phyloP scores from a whole-genome alignment of 2,797 vertebrate species.

The Hemibagrus guttatus region DNA sequence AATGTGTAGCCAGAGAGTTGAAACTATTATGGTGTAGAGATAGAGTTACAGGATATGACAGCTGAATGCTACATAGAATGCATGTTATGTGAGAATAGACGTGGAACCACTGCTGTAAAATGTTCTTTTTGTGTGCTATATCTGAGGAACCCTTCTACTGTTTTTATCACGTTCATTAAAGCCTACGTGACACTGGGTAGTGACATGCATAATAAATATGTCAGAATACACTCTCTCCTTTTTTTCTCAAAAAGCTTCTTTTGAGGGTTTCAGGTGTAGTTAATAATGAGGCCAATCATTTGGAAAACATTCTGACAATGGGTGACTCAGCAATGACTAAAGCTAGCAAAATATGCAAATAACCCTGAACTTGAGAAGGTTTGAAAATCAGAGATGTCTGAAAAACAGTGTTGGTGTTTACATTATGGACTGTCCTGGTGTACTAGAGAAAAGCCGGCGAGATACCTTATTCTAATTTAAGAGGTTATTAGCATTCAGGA shows the following conservation, averaged over 20 bases:
- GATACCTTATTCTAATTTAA: conserved; percentile 63
- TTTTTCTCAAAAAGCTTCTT: conserved; percentile 56
- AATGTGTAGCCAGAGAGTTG: conserved; percentile 17
- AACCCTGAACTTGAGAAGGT: conserved; percentile 60
- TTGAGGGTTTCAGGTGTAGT: conserved; percentile 57
- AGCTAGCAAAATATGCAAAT: conserved; percentile 64
- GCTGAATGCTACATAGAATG: conserved; percentile 47
- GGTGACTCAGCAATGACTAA: conserved; percentile 62
- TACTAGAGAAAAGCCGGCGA: conserved; percentile 55
- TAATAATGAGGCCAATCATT: conserved; percentile 57
- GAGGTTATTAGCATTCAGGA: conserved; percentile 68
- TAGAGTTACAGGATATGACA: conserved; percentile 30
- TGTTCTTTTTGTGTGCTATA: conserved; percentile 10
- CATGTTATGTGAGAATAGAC: conserved; percentile 8
- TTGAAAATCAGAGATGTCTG: conserved; percentile 51
- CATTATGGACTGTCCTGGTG: conserved; percentile 57
- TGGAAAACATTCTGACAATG: conserved; percentile 58
- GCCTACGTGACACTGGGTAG: background rate
- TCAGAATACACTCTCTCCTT: conserved; percentile 7
- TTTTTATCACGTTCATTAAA: background rate
- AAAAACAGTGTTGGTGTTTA: conserved; percentile 58
- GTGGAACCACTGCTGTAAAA: background rate
- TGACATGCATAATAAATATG: background rate
- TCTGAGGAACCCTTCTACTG: background rate
- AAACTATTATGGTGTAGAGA: conserved; percentile 27